Percentiles rank a stretch among this genome's conserved stretches.
phyloP scores from a whole-genome alignment of 2,113 vertebrate species.

The Ammodytes marinus region DNA sequence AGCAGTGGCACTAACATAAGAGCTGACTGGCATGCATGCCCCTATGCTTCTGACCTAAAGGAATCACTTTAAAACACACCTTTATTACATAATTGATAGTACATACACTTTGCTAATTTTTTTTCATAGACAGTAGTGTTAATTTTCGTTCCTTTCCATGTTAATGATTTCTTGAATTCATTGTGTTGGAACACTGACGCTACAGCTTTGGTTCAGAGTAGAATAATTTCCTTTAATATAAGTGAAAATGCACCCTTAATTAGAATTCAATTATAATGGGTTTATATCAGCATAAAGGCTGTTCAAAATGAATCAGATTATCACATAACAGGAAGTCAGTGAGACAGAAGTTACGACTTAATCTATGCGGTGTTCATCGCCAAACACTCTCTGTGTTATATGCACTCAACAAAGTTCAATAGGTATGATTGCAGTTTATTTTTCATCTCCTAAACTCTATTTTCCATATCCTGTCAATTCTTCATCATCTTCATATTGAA shows the following conservation, averaged over 20 bases:
- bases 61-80: constrained; percentile 30
- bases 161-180: neutral
- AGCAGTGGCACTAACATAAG: constrained; percentile 53
- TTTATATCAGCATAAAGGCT: neutral
- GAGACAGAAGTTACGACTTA: neutral
- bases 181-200: neutral
- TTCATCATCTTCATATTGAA: constrained; percentile 14
- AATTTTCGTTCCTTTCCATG: neutral
- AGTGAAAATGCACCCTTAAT: constrained; percentile 7
- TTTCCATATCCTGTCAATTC: constrained; percentile 25
- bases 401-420: neutral
- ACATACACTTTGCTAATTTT: neutral
- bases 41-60: constrained; percentile 39
- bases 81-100: constrained; percentile 35
- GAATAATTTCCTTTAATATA: constrained; percentile 13
- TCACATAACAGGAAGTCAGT: constrained; percentile 15
- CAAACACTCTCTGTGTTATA: neutral
- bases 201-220: neutral
- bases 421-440: constrained; percentile 1
- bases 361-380: neutral
- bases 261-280: neutral
- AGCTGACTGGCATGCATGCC: constrained; percentile 64
- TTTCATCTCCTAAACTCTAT: neutral
- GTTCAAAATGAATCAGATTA: constrained; percentile 5
- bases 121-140: neutral